Percentiles rank a stretch among this genome's conserved stretches.
Evolutionary conservation across 2,888 invertebrate genomes (phyloP).

Genomic region (Busseola fusca): DNA sequence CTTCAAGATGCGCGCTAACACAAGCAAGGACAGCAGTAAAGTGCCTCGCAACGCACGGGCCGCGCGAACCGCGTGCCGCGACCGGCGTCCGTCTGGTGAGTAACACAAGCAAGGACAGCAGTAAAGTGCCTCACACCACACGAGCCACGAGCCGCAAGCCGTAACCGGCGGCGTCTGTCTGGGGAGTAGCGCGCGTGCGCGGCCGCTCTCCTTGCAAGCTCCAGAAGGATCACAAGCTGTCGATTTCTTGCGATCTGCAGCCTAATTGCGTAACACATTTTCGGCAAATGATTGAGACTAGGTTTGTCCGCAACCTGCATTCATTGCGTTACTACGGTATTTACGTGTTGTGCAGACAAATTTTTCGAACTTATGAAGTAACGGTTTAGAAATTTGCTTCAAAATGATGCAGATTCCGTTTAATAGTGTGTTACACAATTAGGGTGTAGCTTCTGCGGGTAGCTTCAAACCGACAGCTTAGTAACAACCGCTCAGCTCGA

Average conservation of each 20-base stretch:
- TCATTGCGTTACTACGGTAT: too few relatives aligned
- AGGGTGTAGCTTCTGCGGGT: background rate
- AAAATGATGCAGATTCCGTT: too few relatives aligned
- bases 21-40: background rate
- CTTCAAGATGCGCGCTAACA: background rate
- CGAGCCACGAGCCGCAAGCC: background rate
- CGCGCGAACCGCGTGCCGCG: background rate
- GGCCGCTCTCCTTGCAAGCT: background rate
- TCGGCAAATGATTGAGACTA: too few relatives aligned
- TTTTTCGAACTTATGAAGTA: too few relatives aligned
- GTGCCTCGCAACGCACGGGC: background rate
- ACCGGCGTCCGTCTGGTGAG: too few relatives aligned
- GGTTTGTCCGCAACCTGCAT: too few relatives aligned
- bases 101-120: background rate
- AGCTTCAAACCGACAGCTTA: background rate
- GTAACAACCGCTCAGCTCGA: background rate
- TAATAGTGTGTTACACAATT: too few relatives aligned
- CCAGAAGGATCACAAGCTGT: slow-evolving; percentile 15
- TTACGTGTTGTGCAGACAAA: too few relatives aligned
- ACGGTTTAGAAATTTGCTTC: too few relatives aligned
- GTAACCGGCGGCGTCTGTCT: background rate
- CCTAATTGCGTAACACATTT: too few relatives aligned
- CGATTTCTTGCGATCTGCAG: too few relatives aligned
- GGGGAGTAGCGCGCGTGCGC: slow-evolving; percentile 5
- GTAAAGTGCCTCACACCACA: background rate